A percentile compares a stretch with the other conserved stretches of the same genome.
phyloP scores from a whole-genome alignment of 2,888 invertebrate genomes.

The Dynastes grantii region DNA sequence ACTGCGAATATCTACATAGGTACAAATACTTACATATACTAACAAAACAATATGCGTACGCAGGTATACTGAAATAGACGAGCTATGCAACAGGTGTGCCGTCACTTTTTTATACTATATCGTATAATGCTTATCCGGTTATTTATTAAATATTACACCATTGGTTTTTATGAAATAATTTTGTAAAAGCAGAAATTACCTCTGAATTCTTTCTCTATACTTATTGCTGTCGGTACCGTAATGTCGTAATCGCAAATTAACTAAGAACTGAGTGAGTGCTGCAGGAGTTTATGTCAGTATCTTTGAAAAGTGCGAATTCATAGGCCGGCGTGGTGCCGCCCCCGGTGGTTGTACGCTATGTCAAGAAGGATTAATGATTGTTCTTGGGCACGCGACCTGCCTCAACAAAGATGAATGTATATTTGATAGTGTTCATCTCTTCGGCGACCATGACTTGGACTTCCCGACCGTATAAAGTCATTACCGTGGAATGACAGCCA shows the following conservation, averaged over 20 bases:
- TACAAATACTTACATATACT: too few species aligned
- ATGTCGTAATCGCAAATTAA: conserved; percentile 24
- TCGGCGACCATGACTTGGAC: conserved; percentile 61
- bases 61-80: conserved; percentile 46
- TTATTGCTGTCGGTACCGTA: not conserved
- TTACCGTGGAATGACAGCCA: conserved; percentile 60
- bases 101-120: conserved; percentile 55
- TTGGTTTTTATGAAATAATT: conserved; percentile 46
- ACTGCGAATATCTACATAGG: too few species aligned
- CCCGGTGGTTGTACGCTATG: conserved; percentile 49
- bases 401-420: conserved; percentile 63
- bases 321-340: conserved; percentile 50
- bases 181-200: conserved; percentile 30
- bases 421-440: conserved; percentile 60
- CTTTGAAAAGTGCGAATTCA: conserved; percentile 52
- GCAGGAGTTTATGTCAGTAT: conserved; percentile 38
- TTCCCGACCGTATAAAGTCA: conserved; percentile 60
- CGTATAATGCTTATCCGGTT: conserved; percentile 18
- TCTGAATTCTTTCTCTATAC: conserved; percentile 1
- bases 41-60: not conserved
- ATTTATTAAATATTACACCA: conserved; percentile 49
- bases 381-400: conserved; percentile 62
- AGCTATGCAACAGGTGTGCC: conserved; percentile 55
- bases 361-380: conserved; percentile 58
- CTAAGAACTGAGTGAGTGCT: conserved; percentile 7